Evolutionary conservation across 2,888 invertebrate genomes (phyloP), one percentile per base, ranked within the genome.

Genomic region (Drosophila kuntzei): DNA sequence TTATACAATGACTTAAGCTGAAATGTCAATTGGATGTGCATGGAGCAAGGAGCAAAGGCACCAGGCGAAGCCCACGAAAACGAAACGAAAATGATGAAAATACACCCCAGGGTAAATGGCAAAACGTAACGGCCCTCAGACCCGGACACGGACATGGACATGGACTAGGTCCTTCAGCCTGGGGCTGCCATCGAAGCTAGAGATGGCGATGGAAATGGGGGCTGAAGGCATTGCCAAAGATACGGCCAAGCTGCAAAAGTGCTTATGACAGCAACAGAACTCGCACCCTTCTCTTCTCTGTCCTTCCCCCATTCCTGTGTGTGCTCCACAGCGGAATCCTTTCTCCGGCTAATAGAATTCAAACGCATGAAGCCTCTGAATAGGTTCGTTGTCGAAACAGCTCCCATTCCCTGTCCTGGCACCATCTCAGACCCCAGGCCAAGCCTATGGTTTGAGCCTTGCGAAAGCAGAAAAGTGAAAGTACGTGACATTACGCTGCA

Each of bases 11-110:
- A 89, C 85, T 84, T 84, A 84, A 84, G 84, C 84, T 89, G 82
- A 89, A 84, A 84, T 84, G 84, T 84, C 84, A 84, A 84, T 84
- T 89, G 84, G 87, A 87, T 87, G 89, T 79, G 78, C 75, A 69
- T 58, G 73, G 74, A 64, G 62, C 80, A 65, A 70, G 60, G 43
- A 34, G 39, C 61, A 62, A 22, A 43, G 50, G 44, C 58, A 54
- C 34, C 51, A 57, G 46, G 34, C 41, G 43, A 62, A 50, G 51
- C 34, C 32, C 50, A 37, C 46, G 46, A 57, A 44, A 25, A 54
- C 27, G 54, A 64, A 66, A 70, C 29, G 51, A 51, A 80, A 79
- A 84, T 84, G 75, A 84, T 81, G 87, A 77, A 81, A 83, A 84
- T 79, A 83, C 81, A 86, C 79, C 83, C 83, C 67, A 57, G 83